Conservation (phyloP, 92 coral and sea anemone genomes). For the Palythoa grandiflora region DNA sequence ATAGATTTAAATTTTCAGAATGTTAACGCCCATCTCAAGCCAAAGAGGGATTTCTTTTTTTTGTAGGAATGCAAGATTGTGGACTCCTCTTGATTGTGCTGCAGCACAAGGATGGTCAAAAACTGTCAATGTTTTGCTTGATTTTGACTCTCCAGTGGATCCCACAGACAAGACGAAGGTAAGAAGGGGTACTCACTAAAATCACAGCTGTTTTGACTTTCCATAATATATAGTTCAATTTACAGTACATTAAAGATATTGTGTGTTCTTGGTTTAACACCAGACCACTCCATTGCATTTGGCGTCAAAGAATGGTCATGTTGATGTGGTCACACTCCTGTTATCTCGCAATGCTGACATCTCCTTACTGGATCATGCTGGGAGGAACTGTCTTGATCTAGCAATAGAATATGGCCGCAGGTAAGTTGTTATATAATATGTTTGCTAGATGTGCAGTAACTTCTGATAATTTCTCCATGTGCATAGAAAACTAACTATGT, state of each 20-base stretch:
- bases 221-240: too few relatives aligned
- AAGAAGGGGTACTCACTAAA: background rate
- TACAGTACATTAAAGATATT: too few relatives aligned
- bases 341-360: conserved; percentile 83
- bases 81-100: conserved; percentile 99
- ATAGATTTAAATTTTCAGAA: too few relatives aligned
- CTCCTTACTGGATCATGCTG: conserved; percentile 80
- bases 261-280: background rate
- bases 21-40: too few relatives aligned
- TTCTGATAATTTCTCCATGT: too few relatives aligned
- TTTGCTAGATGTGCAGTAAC: background rate
- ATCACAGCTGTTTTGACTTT: too few relatives aligned
- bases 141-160: conserved; percentile 94
- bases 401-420: conserved; percentile 91
- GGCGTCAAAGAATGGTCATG: conserved; percentile 88
- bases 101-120: conserved; percentile 88
- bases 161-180: conserved; percentile 94
- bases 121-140: conserved; percentile 77
- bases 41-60: background rate
- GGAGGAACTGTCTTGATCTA: conserved; percentile 94
- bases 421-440: conserved; percentile 54
- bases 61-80: conserved; percentile 67
- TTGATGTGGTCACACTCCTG: conserved; percentile 78
- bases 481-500: too few relatives aligned
- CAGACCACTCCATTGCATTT: conserved; percentile 96